Conservation (phyloP, 1,140 invertebrate genomes). For the Drosophila parvula region DNA sequence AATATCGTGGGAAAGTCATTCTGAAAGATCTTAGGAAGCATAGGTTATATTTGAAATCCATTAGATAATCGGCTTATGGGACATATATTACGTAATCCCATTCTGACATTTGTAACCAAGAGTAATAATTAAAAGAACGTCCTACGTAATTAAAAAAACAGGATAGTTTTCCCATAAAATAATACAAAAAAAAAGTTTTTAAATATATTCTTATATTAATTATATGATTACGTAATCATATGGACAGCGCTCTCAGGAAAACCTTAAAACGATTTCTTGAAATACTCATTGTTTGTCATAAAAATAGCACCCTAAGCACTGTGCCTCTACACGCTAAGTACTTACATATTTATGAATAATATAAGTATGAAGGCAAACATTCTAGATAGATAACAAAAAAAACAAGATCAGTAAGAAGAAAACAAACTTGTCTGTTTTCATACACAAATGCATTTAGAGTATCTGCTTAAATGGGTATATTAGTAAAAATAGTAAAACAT, state of each 20-base stretch:
- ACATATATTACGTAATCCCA: too few species aligned
- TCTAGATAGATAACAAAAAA: slow-evolving; percentile 43
- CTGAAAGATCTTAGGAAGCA: not conserved
- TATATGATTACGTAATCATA: too few species aligned
- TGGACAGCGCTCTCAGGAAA: not conserved
- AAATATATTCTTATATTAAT: too few species aligned
- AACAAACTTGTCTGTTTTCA: slow-evolving; percentile 14
- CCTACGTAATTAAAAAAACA: too few species aligned
- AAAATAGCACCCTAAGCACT: slow-evolving; percentile 23
- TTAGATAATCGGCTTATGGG: not conserved
- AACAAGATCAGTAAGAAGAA: slow-evolving; percentile 26
- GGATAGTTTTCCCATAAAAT: too few species aligned
- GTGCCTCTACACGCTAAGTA: slow-evolving; percentile 24
- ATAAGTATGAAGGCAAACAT: slow-evolving; percentile 44
- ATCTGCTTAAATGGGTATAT: slow-evolving; percentile 1
- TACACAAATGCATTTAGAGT: not conserved
- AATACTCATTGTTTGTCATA: not conserved
- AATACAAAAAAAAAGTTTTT: too few species aligned
- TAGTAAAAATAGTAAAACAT: slow-evolving; percentile 15
- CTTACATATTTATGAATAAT: slow-evolving; percentile 32
- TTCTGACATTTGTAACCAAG: too few species aligned
- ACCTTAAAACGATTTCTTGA: not conserved
- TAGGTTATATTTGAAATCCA: not conserved
- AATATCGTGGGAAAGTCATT: not conserved
- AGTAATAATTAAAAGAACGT: too few species aligned